Percentiles rank a stretch among this genome's conserved stretches.
These are phyloP conservation scores for Halictus quadricinctus DNA, from an alignment of 2,888 invertebrate species.

Conservation along the genomic window DNA sequence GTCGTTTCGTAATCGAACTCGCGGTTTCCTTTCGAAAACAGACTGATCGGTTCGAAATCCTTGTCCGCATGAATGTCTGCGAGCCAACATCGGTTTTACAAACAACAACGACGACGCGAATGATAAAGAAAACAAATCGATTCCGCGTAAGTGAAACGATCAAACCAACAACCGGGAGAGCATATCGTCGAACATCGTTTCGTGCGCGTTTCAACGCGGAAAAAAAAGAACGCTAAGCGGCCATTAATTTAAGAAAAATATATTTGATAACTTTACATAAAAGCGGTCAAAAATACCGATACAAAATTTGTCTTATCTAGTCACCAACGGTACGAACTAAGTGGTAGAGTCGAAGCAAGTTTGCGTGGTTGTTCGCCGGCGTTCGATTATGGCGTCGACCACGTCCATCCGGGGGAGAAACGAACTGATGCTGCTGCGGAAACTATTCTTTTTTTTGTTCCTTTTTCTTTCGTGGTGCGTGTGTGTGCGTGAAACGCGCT, in stretches of 20 bases:
- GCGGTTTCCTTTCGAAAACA: not conserved
- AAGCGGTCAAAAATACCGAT: not conserved
- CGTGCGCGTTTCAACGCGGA: not conserved
- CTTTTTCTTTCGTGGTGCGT: not conserved
- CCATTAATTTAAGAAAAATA: constrained; percentile 4
- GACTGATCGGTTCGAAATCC: not conserved
- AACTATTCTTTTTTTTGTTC: not conserved
- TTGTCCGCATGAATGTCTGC: not conserved
- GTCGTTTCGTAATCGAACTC: not conserved
- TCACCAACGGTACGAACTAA: not conserved
- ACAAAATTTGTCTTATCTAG: constrained; percentile 15
- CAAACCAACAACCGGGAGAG: not conserved
- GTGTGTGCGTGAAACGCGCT: not conserved
- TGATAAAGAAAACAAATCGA: not conserved
- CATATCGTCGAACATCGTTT: not conserved
- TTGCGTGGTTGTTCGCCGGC: constrained; percentile 1
- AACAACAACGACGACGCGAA: not conserved
- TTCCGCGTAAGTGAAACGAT: not conserved
- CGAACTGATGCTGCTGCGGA: not conserved
- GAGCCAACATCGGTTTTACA: not conserved
- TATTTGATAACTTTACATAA: constrained; percentile 14
- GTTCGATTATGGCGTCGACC: constrained; percentile 2
- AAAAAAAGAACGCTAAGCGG: not conserved
- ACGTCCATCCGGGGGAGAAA: not conserved
- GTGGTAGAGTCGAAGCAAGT: not conserved